Evolutionary conservation across 2,113 vertebrate genomes (phyloP), one percentile per base, ranked within the genome.

Genomic region (Uropsilus gracilis): DNA sequence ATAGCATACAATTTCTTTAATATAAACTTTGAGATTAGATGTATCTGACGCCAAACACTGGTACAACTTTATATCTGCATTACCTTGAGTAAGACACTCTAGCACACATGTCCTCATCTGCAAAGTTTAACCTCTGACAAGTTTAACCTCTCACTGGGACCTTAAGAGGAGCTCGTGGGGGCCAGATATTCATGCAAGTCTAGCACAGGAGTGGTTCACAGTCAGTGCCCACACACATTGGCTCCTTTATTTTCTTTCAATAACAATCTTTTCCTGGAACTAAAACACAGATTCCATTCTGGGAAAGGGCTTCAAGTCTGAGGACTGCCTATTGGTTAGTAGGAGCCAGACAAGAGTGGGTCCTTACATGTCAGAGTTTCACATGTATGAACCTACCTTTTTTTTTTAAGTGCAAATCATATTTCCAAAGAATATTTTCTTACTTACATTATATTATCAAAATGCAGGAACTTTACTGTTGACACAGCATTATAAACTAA

Each of bases 291-390:
- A 86, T 77, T 89, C 53, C 20, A 22, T 75, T 75, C 32, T 59
- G 50, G 28, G 42, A 66, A 91, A 89, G 24, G 50, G 24, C 32
- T 73, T 86, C 34, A 86, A 59, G 42, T 88, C 82, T 95, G 55
- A 82, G 57, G 68, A 50, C 53, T 72, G 39, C 46, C 32, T 87
- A 0, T 9, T 37, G 18, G 46, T 95, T 37, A 93, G 48, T 28
- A 78, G 63, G 34, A 95, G 22, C 75, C 63, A 92, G 61, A 73
- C 59, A 32, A 37, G 83, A 75, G 42, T 85, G 72, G 26, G 8
- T 46, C 20, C 59, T 82, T 89, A 48, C 68, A 68, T 20, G 42
- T 69, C 53, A 48, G 37, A 84, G 18, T 18, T 37, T 87, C 37
- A 90, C 34, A 69, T 55, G 20, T 71, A 75, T 88, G 44, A 85